Percentiles rank a stretch among this genome's conserved stretches.
Evolutionary conservation across 2,797 vertebrate species (phyloP).

Genomic region (Limnodromus scolopaceus): DNA sequence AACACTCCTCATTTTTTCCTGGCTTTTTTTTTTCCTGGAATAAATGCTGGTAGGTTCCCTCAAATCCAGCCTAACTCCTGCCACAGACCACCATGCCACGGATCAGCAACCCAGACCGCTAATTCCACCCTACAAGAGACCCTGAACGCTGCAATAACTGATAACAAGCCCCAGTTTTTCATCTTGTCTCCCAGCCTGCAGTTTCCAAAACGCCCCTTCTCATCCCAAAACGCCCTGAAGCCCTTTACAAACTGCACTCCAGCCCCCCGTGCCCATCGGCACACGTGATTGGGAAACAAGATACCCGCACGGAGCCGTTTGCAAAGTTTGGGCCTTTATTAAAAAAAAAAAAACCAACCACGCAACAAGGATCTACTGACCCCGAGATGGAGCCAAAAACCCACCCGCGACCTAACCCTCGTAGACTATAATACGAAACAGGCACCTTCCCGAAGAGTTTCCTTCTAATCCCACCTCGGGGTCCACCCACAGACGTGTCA

Average conservation of each 20-base stretch:
- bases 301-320: rapidly evolving
- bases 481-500: background rate
- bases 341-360: too few species aligned
- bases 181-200: rapidly evolving
- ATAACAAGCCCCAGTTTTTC: background rate
- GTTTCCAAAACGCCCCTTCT: background rate
- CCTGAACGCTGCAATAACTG: rapidly evolving
- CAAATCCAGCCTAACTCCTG: background rate
- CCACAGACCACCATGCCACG: background rate
- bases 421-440: background rate
- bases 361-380: background rate
- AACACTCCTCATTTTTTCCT: background rate
- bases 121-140: background rate
- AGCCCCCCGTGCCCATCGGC: rapidly evolving
- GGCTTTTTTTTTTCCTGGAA: background rate
- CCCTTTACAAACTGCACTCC: background rate
- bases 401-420: background rate
- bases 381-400: background rate
- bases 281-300: background rate
- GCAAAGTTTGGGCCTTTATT: background rate
- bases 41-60: background rate
- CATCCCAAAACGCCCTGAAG: background rate
- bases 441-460: background rate
- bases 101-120: rapidly evolving
- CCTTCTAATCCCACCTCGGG: background rate